phyloP scores from a whole-genome alignment of 2,888 invertebrate species.

The Ophion ellenae region DNA sequence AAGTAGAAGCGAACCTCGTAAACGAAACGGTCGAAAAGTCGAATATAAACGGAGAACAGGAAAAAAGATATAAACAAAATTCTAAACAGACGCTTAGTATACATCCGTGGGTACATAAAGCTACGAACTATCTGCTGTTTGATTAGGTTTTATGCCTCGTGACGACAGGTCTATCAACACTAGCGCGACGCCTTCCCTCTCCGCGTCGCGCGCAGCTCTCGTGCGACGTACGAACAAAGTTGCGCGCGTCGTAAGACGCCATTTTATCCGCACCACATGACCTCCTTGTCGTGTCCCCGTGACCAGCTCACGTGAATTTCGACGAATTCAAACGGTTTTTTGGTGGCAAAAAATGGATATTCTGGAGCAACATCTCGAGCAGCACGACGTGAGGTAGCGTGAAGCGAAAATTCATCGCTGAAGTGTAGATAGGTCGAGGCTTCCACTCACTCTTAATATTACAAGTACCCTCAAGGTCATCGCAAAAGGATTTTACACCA shows the following conservation, averaged over 20 bases:
- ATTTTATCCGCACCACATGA: constrained; percentile 83
- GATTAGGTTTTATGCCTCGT: neutral
- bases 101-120: neutral
- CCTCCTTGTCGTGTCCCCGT: constrained; percentile 84
- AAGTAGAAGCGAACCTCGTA: neutral
- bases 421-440: constrained; percentile 33
- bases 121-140: neutral
- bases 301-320: constrained; percentile 84
- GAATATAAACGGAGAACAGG: neutral
- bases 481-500: constrained; percentile 67
- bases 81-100: neutral
- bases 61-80: neutral
- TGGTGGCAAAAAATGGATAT: constrained; percentile 77
- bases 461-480: constrained; percentile 80
- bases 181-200: neutral
- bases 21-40: neutral
- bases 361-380: constrained; percentile 82
- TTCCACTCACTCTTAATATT: constrained; percentile 67
- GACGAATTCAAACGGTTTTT: constrained; percentile 81
- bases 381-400: constrained; percentile 81
- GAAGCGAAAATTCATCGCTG: neutral
- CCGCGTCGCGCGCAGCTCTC: neutral
- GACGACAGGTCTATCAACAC: neutral
- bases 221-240: constrained; percentile 20
- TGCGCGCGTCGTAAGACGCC: constrained; percentile 75